These are phyloP conservation scores for Artemia sp. DNA, from an alignment of 2,888 invertebrate genomes.

Conservation along the genomic window DNA sequence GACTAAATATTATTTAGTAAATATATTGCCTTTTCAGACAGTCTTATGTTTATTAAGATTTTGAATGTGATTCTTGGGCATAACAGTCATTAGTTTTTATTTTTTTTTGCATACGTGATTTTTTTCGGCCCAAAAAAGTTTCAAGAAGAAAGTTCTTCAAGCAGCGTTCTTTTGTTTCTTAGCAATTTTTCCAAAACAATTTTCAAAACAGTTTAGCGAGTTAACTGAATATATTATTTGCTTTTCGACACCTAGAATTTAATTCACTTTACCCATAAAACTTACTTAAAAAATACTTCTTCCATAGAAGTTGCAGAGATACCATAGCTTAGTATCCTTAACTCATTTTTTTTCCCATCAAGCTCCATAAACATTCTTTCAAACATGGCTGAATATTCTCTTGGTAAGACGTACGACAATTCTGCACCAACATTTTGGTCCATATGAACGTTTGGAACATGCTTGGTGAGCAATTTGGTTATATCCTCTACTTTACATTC, in stretches of 20 bases:
- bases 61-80: too few species aligned
- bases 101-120: too few species aligned
- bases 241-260: background rate
- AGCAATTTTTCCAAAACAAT: too few species aligned
- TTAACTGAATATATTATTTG: too few species aligned
- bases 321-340: conserved; percentile 39
- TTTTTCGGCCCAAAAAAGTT: too few species aligned
- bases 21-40: too few species aligned
- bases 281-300: conserved; percentile 38
- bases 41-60: too few species aligned
- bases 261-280: conserved; percentile 29
- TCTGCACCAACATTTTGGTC: conserved; percentile 16
- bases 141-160: too few species aligned
- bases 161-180: too few species aligned
- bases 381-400: conserved; percentile 26
- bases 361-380: conserved; percentile 31
- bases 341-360: conserved; percentile 31
- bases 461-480: conserved; percentile 30
- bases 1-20: too few species aligned
- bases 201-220: too few species aligned
- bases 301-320: conserved; percentile 44
- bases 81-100: too few species aligned
- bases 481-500: conserved; percentile 24
- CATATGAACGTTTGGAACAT: conserved; percentile 31
- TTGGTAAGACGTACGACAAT: conserved; percentile 28